Percentiles rank a stretch among this genome's conserved stretches.
phyloP scores from a whole-genome alignment of 2,797 vertebrate species.

The Rhincodon typus region DNA sequence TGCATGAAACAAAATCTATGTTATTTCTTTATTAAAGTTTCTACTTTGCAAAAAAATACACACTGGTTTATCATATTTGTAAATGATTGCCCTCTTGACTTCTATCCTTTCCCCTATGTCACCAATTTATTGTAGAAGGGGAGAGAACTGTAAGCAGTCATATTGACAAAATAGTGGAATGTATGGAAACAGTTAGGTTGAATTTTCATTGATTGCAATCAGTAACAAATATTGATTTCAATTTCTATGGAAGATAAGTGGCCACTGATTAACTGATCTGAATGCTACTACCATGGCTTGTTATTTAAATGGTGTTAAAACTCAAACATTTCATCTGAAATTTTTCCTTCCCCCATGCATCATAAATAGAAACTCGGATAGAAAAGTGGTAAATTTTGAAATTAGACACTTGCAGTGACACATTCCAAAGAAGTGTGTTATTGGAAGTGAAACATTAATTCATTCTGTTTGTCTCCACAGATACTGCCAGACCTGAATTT shows the following conservation, averaged over 20 bases:
- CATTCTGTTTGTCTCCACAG: too few species aligned
- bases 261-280: background rate
- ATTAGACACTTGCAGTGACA: background rate
- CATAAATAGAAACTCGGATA: background rate
- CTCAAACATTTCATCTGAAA: background rate
- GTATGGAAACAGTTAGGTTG: background rate
- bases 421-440: too few species aligned
- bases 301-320: background rate
- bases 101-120: too few species aligned
- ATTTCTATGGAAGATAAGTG: background rate
- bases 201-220: background rate
- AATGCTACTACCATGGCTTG: background rate
- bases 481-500: too few species aligned
- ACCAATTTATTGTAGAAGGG: background rate
- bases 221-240: background rate
- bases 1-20: background rate
- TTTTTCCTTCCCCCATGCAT: background rate
- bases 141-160: background rate
- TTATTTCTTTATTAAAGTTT: conserved; percentile 5
- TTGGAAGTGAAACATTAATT: too few species aligned
- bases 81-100: background rate
- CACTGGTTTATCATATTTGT: background rate
- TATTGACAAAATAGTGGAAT: background rate
- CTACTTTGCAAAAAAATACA: background rate
- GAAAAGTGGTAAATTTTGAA: background rate